Percentiles rank a stretch among this genome's conserved stretches.
These are phyloP conservation scores for Cylloceria caligata DNA, from an alignment of 2,888 invertebrate genomes.

Conservation along the genomic window DNA sequence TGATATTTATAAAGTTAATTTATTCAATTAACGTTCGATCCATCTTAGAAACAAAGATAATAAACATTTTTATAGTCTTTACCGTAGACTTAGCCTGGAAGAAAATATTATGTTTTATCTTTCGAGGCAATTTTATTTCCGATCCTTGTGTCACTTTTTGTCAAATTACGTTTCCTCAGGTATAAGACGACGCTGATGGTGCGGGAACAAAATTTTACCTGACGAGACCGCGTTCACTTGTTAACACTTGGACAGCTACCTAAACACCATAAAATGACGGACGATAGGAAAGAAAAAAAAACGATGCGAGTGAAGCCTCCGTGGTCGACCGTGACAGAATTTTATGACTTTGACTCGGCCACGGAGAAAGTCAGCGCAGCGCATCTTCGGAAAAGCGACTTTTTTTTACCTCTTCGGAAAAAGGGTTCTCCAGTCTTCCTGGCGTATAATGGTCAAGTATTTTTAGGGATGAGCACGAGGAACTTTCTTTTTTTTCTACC, in stretches of 20 bases:
- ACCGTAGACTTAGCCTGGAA: not conserved
- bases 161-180: conserved; percentile 32
- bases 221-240: conserved; percentile 60
- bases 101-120: not conserved
- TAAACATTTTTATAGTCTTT: not conserved
- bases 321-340: conserved; percentile 72
- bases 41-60: not conserved
- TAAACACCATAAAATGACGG: conserved; percentile 81
- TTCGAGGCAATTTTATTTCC: not conserved
- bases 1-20: not conserved
- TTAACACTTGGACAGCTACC: conserved; percentile 72
- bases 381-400: conserved; percentile 56
- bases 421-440: conserved; percentile 77
- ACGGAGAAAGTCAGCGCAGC: conserved; percentile 77
- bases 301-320: conserved; percentile 66
- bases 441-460: conserved; percentile 69
- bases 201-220: conserved; percentile 67
- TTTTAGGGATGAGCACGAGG: conserved; percentile 67
- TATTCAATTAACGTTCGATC: not conserved
- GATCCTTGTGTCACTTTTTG: conserved; percentile 14
- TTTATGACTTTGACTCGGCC: conserved; percentile 77
- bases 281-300: conserved; percentile 39
- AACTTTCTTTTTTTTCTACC: conserved; percentile 78
- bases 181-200: conserved; percentile 40
- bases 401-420: conserved; percentile 63